Conservation (phyloP, 2,113 vertebrate genomes). For the Apistogramma diplotaenia region DNA sequence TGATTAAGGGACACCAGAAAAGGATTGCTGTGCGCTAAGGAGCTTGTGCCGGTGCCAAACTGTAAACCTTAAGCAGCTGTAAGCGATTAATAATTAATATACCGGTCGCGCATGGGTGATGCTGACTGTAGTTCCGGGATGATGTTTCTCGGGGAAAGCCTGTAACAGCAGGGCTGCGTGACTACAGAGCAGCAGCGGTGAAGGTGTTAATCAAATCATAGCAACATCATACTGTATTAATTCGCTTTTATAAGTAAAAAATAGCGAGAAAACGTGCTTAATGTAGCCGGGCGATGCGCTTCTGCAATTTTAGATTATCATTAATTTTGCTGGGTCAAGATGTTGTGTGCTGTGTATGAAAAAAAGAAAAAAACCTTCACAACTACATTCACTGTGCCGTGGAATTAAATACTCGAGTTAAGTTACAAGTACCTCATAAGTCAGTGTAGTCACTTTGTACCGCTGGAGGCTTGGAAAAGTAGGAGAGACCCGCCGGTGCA, state of each 20-base stretch:
- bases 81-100: constrained; percentile 68
- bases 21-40: constrained; percentile 19
- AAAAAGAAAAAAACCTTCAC: neutral
- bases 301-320: neutral
- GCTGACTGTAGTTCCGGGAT: neutral
- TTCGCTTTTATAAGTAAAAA: neutral
- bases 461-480: neutral
- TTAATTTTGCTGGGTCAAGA: neutral
- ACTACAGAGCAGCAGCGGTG: no score
- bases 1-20: constrained; percentile 47
- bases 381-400: neutral
- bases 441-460: neutral
- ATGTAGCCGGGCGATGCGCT: neutral
- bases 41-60: constrained; percentile 29
- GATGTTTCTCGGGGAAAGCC: neutral
- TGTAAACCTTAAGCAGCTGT: constrained; percentile 64
- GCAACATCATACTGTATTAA: neutral
- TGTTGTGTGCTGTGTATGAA: neutral
- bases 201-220: neutral
- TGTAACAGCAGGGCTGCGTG: neutral
- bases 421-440: neutral
- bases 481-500: neutral
- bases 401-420: neutral
- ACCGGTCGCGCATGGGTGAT: neutral
- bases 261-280: neutral